phyloP scores from a whole-genome alignment of 2,113 vertebrate genomes.

The Peromyscus leucopus region DNA sequence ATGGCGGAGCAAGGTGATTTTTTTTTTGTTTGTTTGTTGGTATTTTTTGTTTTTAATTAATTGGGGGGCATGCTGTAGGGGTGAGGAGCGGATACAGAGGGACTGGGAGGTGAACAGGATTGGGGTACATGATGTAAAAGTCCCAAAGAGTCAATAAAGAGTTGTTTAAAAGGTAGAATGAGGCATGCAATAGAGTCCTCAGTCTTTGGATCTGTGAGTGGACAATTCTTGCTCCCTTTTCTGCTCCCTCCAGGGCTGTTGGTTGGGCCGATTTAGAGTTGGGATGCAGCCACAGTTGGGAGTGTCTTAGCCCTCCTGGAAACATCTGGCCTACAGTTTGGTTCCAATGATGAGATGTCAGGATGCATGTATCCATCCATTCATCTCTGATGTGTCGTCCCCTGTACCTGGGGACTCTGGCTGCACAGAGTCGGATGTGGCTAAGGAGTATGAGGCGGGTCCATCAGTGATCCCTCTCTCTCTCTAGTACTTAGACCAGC shows the following conservation, averaged over 20 bases:
- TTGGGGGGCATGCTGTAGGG: not conserved
- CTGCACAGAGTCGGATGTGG: not conserved
- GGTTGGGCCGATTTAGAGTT: not conserved
- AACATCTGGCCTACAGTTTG: not conserved
- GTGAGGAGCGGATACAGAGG: not conserved
- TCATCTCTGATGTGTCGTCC: slow-evolving; percentile 46
- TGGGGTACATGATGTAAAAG: not conserved
- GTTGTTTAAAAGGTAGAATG: not conserved
- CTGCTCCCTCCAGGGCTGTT: not conserved
- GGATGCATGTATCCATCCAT: not conserved
- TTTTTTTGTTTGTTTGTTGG: not conserved
- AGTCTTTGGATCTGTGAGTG: not conserved
- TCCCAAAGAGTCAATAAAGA: not conserved
- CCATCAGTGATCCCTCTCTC: not conserved
- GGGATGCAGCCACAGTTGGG: not conserved
- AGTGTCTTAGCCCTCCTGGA: not conserved
- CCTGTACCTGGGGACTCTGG: slow-evolving; percentile 6
- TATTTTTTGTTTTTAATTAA: not conserved
- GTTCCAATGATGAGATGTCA: slow-evolving; percentile 61
- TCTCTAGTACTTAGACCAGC: not conserved
- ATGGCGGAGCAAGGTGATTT: not conserved
- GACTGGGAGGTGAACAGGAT: not conserved
- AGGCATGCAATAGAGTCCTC: not conserved
- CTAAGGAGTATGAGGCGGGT: not conserved
- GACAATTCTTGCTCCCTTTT: not conserved